Evolutionary conservation across 2,797 vertebrate species (phyloP).

Genomic region (Decapterus maruadsi): DNA sequence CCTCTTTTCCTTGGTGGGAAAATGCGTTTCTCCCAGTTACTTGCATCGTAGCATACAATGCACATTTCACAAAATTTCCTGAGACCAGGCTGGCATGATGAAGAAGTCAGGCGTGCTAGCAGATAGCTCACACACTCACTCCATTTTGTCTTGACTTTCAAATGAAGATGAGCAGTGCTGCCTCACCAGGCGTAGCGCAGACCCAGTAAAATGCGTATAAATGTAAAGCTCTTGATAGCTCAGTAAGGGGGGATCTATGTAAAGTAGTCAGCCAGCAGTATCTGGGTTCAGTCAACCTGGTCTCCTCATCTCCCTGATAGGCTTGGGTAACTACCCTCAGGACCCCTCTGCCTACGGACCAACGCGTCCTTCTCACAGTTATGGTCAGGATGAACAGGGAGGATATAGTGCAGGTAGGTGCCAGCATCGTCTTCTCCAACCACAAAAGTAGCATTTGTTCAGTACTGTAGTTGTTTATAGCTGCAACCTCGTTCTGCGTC

Average conservation of each 20-base stretch:
- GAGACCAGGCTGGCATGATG: constrained; percentile 66
- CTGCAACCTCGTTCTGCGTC: constrained; percentile 64
- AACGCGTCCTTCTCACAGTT: constrained; percentile 93
- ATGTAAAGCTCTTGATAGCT: constrained; percentile 62
- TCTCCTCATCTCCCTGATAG: constrained; percentile 92
- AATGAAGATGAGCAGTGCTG: constrained; percentile 57
- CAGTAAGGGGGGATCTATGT: constrained; percentile 57
- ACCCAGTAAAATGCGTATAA: constrained; percentile 51
- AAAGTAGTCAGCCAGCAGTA: constrained; percentile 78
- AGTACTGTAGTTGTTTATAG: constrained; percentile 72
- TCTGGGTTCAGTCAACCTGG: constrained; percentile 92
- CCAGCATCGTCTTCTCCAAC: constrained; percentile 87
- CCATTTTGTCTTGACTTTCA: constrained; percentile 70
- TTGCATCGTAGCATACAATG: constrained; percentile 31
- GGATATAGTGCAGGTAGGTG: constrained; percentile 92
- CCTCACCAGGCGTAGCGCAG: constrained; percentile 64
- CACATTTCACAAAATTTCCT: constrained; percentile 56
- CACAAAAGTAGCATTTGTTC: constrained; percentile 81
- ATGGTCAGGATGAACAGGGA: constrained; percentile 95
- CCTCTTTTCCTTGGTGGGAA: constrained; percentile 14
- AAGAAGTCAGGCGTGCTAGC: constrained; percentile 42
- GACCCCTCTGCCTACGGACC: constrained; percentile 92
- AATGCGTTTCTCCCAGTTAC: not conserved
- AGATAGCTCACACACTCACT: constrained; percentile 47
- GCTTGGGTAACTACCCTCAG: constrained; percentile 93